Conservation (phyloP, 2,113 vertebrate species). For the Campylomormyrus numenius region DNA sequence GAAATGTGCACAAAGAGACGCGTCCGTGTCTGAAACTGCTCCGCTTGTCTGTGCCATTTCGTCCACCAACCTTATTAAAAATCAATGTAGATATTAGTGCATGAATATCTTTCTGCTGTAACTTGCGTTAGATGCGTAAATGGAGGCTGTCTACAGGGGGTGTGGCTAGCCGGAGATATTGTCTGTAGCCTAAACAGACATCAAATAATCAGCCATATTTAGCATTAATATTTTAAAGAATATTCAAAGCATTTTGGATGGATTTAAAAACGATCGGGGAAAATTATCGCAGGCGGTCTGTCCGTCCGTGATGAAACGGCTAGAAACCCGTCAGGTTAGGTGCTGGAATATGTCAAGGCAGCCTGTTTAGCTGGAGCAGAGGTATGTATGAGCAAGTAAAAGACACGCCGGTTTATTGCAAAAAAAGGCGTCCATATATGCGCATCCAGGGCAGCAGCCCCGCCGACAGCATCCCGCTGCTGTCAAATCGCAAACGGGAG, state of each 20-base stretch:
- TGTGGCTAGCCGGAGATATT: constrained; percentile 52
- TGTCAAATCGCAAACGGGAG: not conserved
- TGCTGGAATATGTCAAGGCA: not conserved
- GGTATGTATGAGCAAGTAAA: not conserved
- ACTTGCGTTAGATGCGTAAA: constrained; percentile 56
- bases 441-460: not conserved
- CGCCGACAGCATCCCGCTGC: not conserved
- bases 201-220: constrained; percentile 66
- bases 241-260: not conserved
- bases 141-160: constrained; percentile 61
- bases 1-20: constrained; percentile 23
- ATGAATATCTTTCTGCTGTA: constrained; percentile 42
- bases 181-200: constrained; percentile 55
- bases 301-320: not conserved
- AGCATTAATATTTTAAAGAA: constrained; percentile 30
- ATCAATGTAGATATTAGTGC: not conserved
- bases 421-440: not conserved
- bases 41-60: constrained; percentile 26
- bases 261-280: constrained; percentile 41
- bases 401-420: not conserved
- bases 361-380: not conserved
- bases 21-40: constrained; percentile 24
- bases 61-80: not conserved
- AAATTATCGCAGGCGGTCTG: not conserved
- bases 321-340: not conserved